Percentiles rank a stretch among this genome's conserved stretches.
Conservation (phyloP, 1,140 invertebrate species). For the Geopemphigus sp. region DNA sequence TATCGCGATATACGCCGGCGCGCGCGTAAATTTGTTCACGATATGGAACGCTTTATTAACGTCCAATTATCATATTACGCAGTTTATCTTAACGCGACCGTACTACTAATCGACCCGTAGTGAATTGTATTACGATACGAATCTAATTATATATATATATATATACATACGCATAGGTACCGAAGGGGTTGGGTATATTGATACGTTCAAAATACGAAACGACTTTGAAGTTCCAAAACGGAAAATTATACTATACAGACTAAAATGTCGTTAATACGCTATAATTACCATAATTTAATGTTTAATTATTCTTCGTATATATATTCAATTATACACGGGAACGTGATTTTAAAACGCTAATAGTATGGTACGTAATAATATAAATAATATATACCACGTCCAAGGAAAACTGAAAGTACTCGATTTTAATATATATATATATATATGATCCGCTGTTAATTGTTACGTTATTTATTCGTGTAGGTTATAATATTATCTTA, state of each 20-base stretch:
- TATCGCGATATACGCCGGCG: too few relatives aligned
- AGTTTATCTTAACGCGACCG: background rate
- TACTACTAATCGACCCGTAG: background rate
- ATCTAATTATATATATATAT: background rate
- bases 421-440: too few relatives aligned
- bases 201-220: background rate
- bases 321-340: slow-evolving; percentile 8
- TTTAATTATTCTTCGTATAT: background rate
- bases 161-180: background rate
- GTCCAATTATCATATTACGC: background rate
- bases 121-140: background rate
- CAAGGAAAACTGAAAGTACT: slow-evolving; percentile 33
- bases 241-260: background rate
- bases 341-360: background rate
- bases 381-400: background rate
- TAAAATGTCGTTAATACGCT: slow-evolving; percentile 4
- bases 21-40: too few relatives aligned
- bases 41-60: too few relatives aligned
- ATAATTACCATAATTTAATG: slow-evolving; percentile 21
- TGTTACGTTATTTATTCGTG: background rate
- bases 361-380: background rate
- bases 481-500: too few relatives aligned
- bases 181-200: background rate
- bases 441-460: background rate
- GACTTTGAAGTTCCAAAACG: background rate